A percentile compares a stretch with the other conserved stretches of the same genome.
These are phyloP conservation scores for Pitangus sulphuratus DNA, from an alignment of 2,797 vertebrate species.

Conservation along the genomic window DNA sequence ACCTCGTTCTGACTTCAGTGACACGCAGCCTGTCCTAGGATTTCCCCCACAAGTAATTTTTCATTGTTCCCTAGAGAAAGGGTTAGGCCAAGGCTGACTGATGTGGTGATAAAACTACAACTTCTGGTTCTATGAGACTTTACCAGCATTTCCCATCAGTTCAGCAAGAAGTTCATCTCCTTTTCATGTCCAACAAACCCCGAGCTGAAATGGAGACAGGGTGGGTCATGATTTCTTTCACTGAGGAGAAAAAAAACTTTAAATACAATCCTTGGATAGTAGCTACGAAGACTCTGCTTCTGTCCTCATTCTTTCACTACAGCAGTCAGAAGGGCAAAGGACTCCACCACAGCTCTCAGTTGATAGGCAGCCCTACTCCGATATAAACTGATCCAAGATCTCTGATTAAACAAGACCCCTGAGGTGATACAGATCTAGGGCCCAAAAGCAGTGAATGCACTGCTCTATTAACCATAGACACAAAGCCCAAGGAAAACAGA, in stretches of 20 bases:
- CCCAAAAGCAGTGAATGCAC: neutral
- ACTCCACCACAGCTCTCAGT: neutral
- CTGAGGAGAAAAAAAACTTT: neutral
- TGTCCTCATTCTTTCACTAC: neutral
- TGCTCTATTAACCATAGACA: conserved; percentile 22
- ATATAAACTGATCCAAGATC: conserved; percentile 20
- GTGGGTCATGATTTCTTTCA: neutral
- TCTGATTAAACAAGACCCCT: conserved; percentile 36
- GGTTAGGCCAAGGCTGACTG: neutral
- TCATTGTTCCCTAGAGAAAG: conserved; percentile 22
- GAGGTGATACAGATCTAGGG: neutral
- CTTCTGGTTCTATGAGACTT: neutral
- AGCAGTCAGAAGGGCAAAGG: neutral
- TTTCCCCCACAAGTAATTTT: neutral
- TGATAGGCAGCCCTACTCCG: neutral
- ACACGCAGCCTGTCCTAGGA: neutral
- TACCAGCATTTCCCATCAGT: neutral
- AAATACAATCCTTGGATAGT: neutral
- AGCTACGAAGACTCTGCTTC: neutral
- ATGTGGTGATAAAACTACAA: neutral
- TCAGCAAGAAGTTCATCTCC: neutral
- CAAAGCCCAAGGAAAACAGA: conserved; percentile 47
- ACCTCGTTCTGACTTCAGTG: neutral
- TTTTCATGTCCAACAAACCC: neutral
- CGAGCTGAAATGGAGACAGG: neutral